These are phyloP conservation scores for Apeltes quadracus DNA, from an alignment of 2,113 vertebrate genomes.

Conservation along the genomic window DNA sequence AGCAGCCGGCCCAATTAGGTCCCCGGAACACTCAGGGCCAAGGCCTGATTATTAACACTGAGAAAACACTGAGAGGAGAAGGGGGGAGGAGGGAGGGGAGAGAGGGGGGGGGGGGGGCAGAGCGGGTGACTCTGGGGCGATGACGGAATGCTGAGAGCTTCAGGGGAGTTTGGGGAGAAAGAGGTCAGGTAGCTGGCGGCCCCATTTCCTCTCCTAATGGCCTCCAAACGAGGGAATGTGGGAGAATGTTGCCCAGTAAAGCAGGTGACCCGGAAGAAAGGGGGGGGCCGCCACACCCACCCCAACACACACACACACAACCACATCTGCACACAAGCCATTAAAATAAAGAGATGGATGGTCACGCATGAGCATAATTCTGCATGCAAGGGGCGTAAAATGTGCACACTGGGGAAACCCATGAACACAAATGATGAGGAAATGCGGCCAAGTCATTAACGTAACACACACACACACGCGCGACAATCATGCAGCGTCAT, in stretches of 20 bases:
- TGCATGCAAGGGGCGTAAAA: slow-evolving; percentile 22
- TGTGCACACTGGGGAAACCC: slow-evolving; percentile 30
- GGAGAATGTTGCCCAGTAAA: slow-evolving; percentile 72
- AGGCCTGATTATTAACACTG: slow-evolving; percentile 77
- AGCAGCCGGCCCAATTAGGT: slow-evolving; percentile 74
- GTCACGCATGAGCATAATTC: slow-evolving; percentile 39
- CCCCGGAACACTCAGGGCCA: slow-evolving; percentile 78
- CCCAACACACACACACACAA: slow-evolving; percentile 38
- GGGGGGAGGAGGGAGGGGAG: neutral
- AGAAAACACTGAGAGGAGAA: slow-evolving; percentile 66
- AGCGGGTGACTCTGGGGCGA: slow-evolving; percentile 24
- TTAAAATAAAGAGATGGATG: slow-evolving; percentile 50
- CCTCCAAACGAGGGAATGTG: slow-evolving; percentile 70
- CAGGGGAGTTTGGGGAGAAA: slow-evolving; percentile 31
- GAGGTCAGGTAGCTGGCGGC: slow-evolving; percentile 69
- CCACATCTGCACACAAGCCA: slow-evolving; percentile 35
- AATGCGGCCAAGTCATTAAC: slow-evolving; percentile 19
- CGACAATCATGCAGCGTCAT: slow-evolving; percentile 38
- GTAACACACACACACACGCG: slow-evolving; percentile 36
- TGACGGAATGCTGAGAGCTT: slow-evolving; percentile 58
- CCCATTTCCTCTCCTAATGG: slow-evolving; percentile 82
- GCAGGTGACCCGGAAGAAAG: slow-evolving; percentile 69
- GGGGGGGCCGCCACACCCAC: slow-evolving; percentile 51
- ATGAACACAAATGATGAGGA: slow-evolving; percentile 53
- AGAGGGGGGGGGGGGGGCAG: slow-evolving; percentile 16